Conservation (phyloP, 2,888 invertebrate genomes). For the Altica lythri region DNA sequence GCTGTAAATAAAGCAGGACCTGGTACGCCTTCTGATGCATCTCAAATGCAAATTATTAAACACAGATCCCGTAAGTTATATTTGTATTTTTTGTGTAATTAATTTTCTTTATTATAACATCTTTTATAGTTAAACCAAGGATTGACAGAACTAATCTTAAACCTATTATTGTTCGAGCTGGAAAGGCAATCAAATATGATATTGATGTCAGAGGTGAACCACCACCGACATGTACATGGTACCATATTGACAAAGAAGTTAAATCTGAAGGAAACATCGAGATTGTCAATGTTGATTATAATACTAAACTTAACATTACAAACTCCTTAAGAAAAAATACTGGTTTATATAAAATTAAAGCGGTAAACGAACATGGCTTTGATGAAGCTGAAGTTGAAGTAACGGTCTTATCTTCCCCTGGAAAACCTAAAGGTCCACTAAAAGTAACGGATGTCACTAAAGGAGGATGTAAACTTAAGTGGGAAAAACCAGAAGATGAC, state of each 20-base stretch:
- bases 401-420: slow-evolving; percentile 82
- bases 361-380: slow-evolving; percentile 88
- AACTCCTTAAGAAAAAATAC: slow-evolving; percentile 83
- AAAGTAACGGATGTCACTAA: slow-evolving; percentile 88
- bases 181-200: slow-evolving; percentile 90
- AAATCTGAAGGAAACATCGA: slow-evolving; percentile 72
- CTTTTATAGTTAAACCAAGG: slow-evolving; percentile 84
- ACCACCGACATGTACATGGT: slow-evolving; percentile 91
- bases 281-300: slow-evolving; percentile 87
- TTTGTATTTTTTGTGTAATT: neutral
- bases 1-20: slow-evolving; percentile 94
- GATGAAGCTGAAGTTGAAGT: slow-evolving; percentile 95
- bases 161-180: slow-evolving; percentile 85
- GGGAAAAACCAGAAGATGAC: slow-evolving; percentile 94
- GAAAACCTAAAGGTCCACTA: slow-evolving; percentile 86
- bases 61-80: slow-evolving; percentile 78
- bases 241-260: slow-evolving; percentile 77
- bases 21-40: slow-evolving; percentile 88
- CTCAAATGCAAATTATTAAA: slow-evolving; percentile 85
- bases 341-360: slow-evolving; percentile 87
- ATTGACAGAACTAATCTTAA: slow-evolving; percentile 96
- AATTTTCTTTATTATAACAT: neutral
- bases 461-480: slow-evolving; percentile 85
- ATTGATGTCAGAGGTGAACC: slow-evolving; percentile 96
- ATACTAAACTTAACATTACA: slow-evolving; percentile 82